These are phyloP conservation scores for Pasiphila rectangulata DNA, from an alignment of 2,888 invertebrate genomes.

Conservation along the genomic window DNA sequence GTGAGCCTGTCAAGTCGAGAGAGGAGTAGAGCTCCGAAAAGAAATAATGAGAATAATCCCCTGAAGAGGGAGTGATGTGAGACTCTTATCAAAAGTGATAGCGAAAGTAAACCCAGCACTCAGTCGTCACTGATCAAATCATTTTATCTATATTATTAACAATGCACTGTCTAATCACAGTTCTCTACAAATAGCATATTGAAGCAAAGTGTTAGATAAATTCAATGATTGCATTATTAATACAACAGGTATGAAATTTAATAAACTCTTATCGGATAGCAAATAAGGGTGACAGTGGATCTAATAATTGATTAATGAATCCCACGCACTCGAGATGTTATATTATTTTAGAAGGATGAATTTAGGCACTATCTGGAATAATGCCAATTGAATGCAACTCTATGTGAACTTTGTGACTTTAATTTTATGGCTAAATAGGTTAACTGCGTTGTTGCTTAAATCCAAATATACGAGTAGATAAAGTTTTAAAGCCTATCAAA, in stretches of 20 bases:
- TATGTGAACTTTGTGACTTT: no score
- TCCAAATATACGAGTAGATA: no score
- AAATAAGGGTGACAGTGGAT: constrained; percentile 55
- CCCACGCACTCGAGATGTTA: constrained; percentile 51
- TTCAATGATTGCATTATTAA: constrained; percentile 54
- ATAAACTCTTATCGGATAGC: constrained; percentile 67
- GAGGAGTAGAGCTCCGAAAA: constrained; percentile 44
- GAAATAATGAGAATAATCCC: constrained; percentile 71
- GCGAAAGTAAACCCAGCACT: constrained; percentile 65
- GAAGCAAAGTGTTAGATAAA: constrained; percentile 60
- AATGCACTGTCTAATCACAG: constrained; percentile 49
- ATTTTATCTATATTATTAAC: constrained; percentile 70
- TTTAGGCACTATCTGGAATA: neutral
- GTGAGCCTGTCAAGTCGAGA: constrained; percentile 24
- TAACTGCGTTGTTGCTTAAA: no score
- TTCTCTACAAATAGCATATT: constrained; percentile 63
- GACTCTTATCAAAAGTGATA: constrained; percentile 66
- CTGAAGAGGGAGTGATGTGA: constrained; percentile 48
- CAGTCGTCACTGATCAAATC: constrained; percentile 56
- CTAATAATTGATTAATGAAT: constrained; percentile 63
- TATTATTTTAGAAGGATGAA: constrained; percentile 3
- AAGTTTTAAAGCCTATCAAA: no score
- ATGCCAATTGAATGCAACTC: no score
- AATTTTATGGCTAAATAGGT: no score
- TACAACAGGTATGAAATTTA: constrained; percentile 64